Evolutionary conservation across 2,888 invertebrate species (phyloP).

Genomic region (Drosophila kuntzei): DNA sequence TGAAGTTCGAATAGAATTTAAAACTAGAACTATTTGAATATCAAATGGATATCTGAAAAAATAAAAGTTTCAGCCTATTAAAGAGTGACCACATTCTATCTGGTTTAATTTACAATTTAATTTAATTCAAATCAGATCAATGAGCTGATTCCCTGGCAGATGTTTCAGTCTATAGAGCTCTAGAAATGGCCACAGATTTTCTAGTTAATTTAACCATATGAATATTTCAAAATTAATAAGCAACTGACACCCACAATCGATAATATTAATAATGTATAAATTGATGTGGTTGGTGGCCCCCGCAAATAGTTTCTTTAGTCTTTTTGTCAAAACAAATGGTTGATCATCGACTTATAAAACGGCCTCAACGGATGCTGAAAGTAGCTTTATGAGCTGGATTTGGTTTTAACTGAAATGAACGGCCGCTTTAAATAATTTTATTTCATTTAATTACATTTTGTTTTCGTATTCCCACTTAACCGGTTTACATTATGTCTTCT

Average conservation of each 20-base stretch:
- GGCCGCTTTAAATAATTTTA: constrained; percentile 31
- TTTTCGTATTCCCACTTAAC: constrained; percentile 45
- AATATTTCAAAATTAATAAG: constrained; percentile 42
- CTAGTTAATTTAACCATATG: constrained; percentile 19
- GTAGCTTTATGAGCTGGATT: constrained; percentile 34
- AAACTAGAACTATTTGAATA: constrained; percentile 1
- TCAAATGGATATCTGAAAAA: background rate
- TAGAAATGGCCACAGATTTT: background rate
- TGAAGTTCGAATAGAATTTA: background rate
- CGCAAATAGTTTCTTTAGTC: constrained; percentile 26
- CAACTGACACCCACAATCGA: constrained; percentile 32
- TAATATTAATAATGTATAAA: background rate
- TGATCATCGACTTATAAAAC: constrained; percentile 14
- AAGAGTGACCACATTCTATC: background rate
- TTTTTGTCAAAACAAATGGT: constrained; percentile 17
- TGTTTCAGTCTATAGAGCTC: background rate
- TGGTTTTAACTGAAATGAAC: constrained; percentile 8
- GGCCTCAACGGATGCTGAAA: constrained; percentile 13
- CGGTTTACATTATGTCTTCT: constrained; percentile 57
- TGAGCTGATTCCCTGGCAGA: background rate
- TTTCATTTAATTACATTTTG: constrained; percentile 65
- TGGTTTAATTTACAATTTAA: constrained; percentile 31
- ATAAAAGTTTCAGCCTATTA: constrained; percentile 1
- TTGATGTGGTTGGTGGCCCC: constrained; percentile 21
- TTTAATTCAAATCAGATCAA: constrained; percentile 23